Evolutionary conservation across 53 echinoderm and acorn worm genomes (phyloP), one percentile per base, ranked within the genome.

Genomic region (Actinopyga echinites): DNA sequence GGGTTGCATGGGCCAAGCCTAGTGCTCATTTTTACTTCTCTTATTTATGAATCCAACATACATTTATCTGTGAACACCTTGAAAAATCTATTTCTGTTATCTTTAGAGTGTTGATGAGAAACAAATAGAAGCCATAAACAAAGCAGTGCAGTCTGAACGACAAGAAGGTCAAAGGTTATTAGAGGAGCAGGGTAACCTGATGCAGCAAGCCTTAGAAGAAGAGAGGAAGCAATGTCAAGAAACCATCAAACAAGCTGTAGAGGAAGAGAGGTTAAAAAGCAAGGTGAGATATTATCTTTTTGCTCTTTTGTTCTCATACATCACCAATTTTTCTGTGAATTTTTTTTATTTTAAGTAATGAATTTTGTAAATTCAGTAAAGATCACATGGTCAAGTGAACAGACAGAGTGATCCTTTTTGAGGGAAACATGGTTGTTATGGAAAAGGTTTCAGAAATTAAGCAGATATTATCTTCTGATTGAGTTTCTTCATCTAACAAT

Each of bases 191-290:
- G 82, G 79, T 82, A 26, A 64, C 17, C 75, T 89, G 49, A 81
- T 58, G 0, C 59, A 35, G 19, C 59, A 71, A 57, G 43, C 82
- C 13, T 30, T 89, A 40, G 94, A 91, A 37, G 91, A 91, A 26
- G 86, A 94, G 20, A 86, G 74, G 57, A 75, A 13, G 23, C 67
- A 19, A 42, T 77, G 84, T 58, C 73, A 79, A 84, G 88, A 93
- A 79, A 64, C 74, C 64, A 83, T 93, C 19, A 87, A 89, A 60
- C 79, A 64, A 54, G 89, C 83, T n/a, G 61, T 96, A 59, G 79
- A 87, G 30, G 90, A 90, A 29, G 96, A 96, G 61, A 87, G 87
- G 43, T 88, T 87, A 53, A 91, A 85, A 57, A 89, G 89, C 79
- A 93, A 87, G 83, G 93, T 93, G 38, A 77, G 54, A 4, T 1